Percentiles rank a stretch among this genome's conserved stretches.
Evolutionary conservation across 2,888 invertebrate species (phyloP).

Genomic region (Noctua janthina): DNA sequence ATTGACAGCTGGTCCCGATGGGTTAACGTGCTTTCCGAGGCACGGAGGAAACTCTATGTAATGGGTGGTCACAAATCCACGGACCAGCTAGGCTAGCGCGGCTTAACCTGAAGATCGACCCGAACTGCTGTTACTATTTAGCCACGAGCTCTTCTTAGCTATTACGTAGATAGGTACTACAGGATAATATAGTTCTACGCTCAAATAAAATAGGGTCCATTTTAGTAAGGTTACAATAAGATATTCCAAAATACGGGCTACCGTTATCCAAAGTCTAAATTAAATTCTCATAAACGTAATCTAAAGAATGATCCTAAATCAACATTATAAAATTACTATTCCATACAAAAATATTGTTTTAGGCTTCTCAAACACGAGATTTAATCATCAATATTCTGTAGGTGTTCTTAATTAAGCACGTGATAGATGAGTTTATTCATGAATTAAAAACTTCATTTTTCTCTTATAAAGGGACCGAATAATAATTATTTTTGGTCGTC

Average conservation of each 20-base stretch:
- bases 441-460: slow-evolving; percentile 1
- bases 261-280: slow-evolving; percentile 1
- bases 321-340: slow-evolving; percentile 50
- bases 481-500: background rate
- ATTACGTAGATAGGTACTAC: background rate
- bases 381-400: slow-evolving; percentile 49
- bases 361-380: slow-evolving; percentile 33
- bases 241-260: slow-evolving; percentile 7
- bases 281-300: slow-evolving; percentile 39
- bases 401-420: slow-evolving; percentile 46
- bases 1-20: too few relatives aligned
- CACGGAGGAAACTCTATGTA: too few relatives aligned
- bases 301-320: slow-evolving; percentile 54
- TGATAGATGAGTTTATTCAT: slow-evolving; percentile 36
- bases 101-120: too few relatives aligned
- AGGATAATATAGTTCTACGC: background rate
- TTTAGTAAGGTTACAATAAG: slow-evolving; percentile 1
- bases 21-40: too few relatives aligned
- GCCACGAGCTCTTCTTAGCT: too few relatives aligned
- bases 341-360: slow-evolving; percentile 46
- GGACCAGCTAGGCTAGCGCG: too few relatives aligned
- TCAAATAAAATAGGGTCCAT: background rate
- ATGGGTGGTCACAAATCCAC: too few relatives aligned
- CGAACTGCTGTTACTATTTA: too few relatives aligned
- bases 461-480: background rate